These are phyloP conservation scores for Drosophila persimilis DNA, from an alignment of 1,140 invertebrate genomes.

Conservation along the genomic window DNA sequence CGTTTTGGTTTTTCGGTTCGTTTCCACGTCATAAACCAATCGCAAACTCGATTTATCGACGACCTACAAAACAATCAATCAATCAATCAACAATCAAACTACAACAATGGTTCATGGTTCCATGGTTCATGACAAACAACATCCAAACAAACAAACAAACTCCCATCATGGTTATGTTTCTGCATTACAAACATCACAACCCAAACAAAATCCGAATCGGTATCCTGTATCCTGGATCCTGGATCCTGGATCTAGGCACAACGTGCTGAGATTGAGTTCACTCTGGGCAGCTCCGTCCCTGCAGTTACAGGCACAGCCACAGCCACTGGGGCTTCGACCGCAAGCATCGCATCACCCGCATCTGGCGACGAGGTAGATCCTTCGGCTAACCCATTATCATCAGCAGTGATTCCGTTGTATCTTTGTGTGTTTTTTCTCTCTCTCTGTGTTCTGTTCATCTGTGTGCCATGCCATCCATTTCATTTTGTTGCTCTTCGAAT, in stretches of 20 bases:
- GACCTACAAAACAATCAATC: too few relatives aligned
- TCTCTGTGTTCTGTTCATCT: conserved; percentile 1
- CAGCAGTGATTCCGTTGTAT: conserved; percentile 44
- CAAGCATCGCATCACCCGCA: conserved; percentile 55
- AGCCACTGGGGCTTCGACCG: conserved; percentile 28
- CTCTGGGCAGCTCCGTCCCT: conserved; percentile 86
- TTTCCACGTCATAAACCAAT: conserved; percentile 39
- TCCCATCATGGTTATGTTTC: conserved; percentile 26
- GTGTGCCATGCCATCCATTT: conserved; percentile 1
- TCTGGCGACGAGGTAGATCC: conserved; percentile 69
- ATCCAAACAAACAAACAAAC: conserved; percentile 13
- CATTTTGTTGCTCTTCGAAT: too few relatives aligned
- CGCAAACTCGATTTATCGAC: too few relatives aligned
- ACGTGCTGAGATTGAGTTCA: conserved; percentile 96
- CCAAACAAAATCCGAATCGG: conserved; percentile 12
- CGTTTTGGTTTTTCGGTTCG: conserved; percentile 53
- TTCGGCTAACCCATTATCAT: conserved; percentile 48
- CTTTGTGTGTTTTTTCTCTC: conserved; percentile 33
- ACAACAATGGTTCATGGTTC: conserved; percentile 59
- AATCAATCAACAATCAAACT: conserved; percentile 31
- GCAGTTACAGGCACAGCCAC: background rate
- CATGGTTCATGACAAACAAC: conserved; percentile 64
- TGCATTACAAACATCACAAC: conserved; percentile 10
- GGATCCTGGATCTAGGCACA: conserved; percentile 88
- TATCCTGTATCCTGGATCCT: conserved; percentile 23